A percentile compares a stretch with the other conserved stretches of the same genome.
These are phyloP conservation scores for Arion vulgaris DNA, from an alignment of 1,140 invertebrate genomes.

Conservation along the genomic window DNA sequence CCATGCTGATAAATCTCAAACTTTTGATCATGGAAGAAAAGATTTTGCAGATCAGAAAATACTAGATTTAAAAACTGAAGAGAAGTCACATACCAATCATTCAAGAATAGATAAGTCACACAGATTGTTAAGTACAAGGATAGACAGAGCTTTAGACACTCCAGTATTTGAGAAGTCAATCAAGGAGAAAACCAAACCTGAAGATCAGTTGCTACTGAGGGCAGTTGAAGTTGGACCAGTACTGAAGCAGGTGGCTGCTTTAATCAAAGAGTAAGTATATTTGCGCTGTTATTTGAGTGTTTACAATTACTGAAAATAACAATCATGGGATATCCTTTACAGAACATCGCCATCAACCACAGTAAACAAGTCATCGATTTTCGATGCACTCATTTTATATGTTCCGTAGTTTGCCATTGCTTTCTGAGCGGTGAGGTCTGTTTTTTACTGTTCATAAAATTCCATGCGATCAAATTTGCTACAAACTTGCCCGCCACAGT, in stretches of 20 bases:
- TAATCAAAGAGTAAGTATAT: slow-evolving; percentile 52
- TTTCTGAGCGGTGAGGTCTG: too few species aligned
- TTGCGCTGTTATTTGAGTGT: too few species aligned
- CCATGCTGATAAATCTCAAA: not conserved
- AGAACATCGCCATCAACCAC: too few species aligned
- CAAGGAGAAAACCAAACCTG: slow-evolving; percentile 49
- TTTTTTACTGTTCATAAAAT: too few species aligned
- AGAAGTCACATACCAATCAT: not conserved
- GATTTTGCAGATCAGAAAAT: not conserved
- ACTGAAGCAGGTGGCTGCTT: slow-evolving; percentile 46
- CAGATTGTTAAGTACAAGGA: not conserved
- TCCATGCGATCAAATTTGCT: too few species aligned
- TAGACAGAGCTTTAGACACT: slow-evolving; percentile 21
- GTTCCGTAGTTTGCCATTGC: too few species aligned
- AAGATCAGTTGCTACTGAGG: slow-evolving; percentile 49
- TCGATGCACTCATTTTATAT: too few species aligned
- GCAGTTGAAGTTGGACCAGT: slow-evolving; percentile 53
- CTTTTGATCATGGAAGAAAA: not conserved
- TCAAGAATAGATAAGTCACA: not conserved
- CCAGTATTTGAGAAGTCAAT: slow-evolving; percentile 43
- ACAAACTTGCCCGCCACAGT: too few species aligned
- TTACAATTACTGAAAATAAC: too few species aligned
- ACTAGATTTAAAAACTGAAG: not conserved
- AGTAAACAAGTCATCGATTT: too few species aligned
- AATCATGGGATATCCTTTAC: too few species aligned